Evolutionary conservation across 2,888 invertebrate species (phyloP), one percentile per base, ranked within the genome.

Genomic region (Netelia melanura): DNA sequence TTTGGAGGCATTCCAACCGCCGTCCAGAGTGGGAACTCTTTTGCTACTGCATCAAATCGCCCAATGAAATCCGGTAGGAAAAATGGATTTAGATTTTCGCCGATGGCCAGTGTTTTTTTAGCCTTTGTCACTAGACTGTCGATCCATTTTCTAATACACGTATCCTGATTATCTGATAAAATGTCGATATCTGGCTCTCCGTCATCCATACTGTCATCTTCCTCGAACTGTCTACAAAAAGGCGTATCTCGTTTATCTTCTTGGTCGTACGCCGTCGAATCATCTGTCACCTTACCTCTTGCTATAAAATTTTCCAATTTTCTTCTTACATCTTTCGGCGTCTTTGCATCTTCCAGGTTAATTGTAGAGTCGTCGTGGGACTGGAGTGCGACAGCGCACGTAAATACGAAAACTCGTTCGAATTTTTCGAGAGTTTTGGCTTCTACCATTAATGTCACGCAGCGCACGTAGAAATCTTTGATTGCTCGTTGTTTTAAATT

Each of bases 381-480:
- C 17, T 80, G 79, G 30, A 70, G 9, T 11, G 67, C 83, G 14
- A 83, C 85, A 10, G 48, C 43, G 54, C 79, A 83, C 2, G 83
- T 85, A 10, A 83, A 62, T 6, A 58, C 6, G 10, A 83, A 78
- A 56, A 84, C 54, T 17, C 74, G 74, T 43, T 74, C 30, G 5
- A 86, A 86, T 9, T 76, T 17, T 54, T 43, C 43, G 9, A 58
- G 52, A 10, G 58, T 38, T 56, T 58, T 17, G 56, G 64, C 67
- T 44, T 83, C 83, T 9, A 85, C 68, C 75, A 84, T 75, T 30
- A 86, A 54, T 1, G 79, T 76, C 6, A 86, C 48, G 70, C 81
- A 85, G n/a, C 81, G 65, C 5, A 84, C 67, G 61, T 61, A 87
- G 64, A 85, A 87, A 25, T 85, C 79, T 72, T 77, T 78, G 9